Conservation (phyloP, 2,888 invertebrate genomes). For the Sminthurides aquaticus region DNA sequence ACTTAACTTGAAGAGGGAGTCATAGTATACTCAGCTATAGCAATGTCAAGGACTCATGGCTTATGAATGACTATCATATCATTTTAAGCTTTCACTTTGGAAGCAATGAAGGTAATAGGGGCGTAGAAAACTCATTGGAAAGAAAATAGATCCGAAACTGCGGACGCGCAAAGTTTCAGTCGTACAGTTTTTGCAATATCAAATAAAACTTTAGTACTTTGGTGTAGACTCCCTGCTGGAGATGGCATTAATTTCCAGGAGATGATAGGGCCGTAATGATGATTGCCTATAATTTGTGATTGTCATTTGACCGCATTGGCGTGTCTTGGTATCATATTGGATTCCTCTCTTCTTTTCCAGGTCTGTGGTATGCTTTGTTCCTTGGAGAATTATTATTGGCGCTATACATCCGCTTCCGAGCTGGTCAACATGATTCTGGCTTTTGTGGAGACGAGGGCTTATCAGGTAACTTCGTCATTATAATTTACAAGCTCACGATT, state of each 20-base stretch:
- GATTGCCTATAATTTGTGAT: background rate
- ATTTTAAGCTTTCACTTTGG: no score
- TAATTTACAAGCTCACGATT: background rate
- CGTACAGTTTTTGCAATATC: no score
- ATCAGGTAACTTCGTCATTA: slow-evolving; percentile 51
- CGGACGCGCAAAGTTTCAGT: no score
- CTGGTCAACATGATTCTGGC: slow-evolving; percentile 88
- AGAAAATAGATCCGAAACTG: no score
- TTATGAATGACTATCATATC: no score
- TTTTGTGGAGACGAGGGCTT: slow-evolving; percentile 79
- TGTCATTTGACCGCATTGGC: background rate
- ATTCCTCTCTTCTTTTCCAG: slow-evolving; percentile 47
- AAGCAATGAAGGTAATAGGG: no score
- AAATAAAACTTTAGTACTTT: no score
- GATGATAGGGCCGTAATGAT: background rate
- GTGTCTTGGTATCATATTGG: background rate
- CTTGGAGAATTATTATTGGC: slow-evolving; percentile 89
- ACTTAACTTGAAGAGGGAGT: background rate
- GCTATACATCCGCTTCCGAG: slow-evolving; percentile 87
- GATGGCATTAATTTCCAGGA: background rate
- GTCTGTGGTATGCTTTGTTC: slow-evolving; percentile 87
- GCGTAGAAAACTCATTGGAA: no score
- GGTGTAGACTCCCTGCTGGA: no score
- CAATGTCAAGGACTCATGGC: no score
- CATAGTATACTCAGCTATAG: no score